Evolutionary conservation across 1,140 invertebrate genomes (phyloP).

Genomic region (Aphaenogaster rudis): DNA sequence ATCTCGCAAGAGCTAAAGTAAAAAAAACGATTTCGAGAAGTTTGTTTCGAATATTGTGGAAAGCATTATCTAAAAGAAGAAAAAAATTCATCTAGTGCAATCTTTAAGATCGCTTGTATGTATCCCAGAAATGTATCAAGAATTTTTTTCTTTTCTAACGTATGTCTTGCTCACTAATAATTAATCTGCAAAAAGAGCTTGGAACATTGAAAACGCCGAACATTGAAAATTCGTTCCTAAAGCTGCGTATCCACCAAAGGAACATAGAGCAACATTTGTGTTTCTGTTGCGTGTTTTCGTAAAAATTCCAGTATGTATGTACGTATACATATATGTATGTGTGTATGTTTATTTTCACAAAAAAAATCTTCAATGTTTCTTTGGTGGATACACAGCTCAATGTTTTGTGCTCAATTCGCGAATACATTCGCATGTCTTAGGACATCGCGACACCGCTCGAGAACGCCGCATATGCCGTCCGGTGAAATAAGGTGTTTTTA

Average conservation of each 20-base stretch:
- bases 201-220: neutral
- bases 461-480: neutral
- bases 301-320: too few species aligned
- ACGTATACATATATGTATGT: too few species aligned
- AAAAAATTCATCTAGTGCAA: neutral
- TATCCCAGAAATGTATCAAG: neutral
- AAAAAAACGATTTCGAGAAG: neutral
- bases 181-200: neutral
- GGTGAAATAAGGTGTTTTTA: conserved; percentile 77
- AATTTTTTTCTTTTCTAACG: neutral
- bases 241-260: too few species aligned
- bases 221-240: neutral
- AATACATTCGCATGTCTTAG: neutral
- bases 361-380: too few species aligned
- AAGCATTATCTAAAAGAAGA: neutral
- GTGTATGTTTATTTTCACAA: too few species aligned
- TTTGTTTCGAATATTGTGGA: neutral
- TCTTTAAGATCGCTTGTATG: neutral
- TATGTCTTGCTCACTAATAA: neutral
- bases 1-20: neutral
- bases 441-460: neutral
- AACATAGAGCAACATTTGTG: too few species aligned
- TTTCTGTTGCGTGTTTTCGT: too few species aligned
- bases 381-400: neutral
- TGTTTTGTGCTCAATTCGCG: neutral